phyloP scores from a whole-genome alignment of 2,797 vertebrate genomes.

The Enteromius radiatus region DNA sequence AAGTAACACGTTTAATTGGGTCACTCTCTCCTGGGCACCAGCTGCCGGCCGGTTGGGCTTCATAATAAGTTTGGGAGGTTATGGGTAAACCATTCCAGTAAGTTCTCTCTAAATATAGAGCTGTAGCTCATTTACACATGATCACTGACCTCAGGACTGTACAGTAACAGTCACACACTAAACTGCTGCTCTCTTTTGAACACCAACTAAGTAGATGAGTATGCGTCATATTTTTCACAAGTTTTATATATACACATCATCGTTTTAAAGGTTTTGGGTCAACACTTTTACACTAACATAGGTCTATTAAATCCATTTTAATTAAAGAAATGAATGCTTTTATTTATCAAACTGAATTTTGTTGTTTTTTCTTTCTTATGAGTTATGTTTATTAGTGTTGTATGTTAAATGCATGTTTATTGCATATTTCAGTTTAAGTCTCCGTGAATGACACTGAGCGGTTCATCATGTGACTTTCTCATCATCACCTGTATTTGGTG shows the following conservation, averaged over 20 bases:
- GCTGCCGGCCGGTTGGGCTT: background rate
- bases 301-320: background rate
- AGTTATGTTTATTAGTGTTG: too few relatives aligned
- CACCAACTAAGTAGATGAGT: background rate
- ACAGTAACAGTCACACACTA: constrained; percentile 5
- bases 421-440: too few relatives aligned
- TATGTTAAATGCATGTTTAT: too few relatives aligned
- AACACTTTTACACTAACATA: background rate
- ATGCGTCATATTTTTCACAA: background rate
- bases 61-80: constrained; percentile 6
- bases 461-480: too few relatives aligned
- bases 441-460: too few relatives aligned
- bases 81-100: constrained; percentile 66
- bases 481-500: too few relatives aligned
- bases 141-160: constrained; percentile 28
- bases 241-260: background rate
- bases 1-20: constrained; percentile 7
- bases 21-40: background rate
- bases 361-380: too few relatives aligned
- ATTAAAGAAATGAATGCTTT: background rate
- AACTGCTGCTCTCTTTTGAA: background rate
- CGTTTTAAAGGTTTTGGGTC: background rate
- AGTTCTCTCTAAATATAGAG: constrained; percentile 77
- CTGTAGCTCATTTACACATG: constrained; percentile 17
- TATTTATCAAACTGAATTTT: background rate